phyloP scores from a whole-genome alignment of 2,113 vertebrate genomes.

The Hylia prasina region DNA sequence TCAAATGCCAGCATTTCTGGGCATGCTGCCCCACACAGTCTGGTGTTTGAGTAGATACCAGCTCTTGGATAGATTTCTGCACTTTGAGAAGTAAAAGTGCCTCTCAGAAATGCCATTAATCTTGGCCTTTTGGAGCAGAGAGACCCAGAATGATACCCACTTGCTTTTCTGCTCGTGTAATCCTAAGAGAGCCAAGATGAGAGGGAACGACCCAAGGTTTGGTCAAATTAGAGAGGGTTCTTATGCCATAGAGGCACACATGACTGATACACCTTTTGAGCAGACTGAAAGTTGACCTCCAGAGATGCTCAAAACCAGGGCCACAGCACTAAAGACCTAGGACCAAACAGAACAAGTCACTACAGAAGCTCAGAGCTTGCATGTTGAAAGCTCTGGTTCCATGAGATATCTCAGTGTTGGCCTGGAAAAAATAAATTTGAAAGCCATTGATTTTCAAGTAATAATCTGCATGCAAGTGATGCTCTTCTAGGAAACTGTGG shows the following conservation, averaged over 20 bases:
- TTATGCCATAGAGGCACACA: rapidly evolving
- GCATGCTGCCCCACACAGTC: not conserved
- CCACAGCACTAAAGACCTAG: rapidly evolving
- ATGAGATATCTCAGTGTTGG: conserved; percentile 69
- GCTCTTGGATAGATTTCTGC: not conserved
- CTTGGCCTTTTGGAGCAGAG: not conserved
- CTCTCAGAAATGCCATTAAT: not conserved
- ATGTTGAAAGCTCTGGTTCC: conserved; percentile 76
- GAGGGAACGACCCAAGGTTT: not conserved
- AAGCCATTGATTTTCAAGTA: not conserved
- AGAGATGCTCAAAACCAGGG: not conserved
- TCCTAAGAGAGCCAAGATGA: not conserved
- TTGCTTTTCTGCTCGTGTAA: not conserved
- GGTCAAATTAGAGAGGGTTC: not conserved
- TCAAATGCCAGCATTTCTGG: conserved; percentile 12
- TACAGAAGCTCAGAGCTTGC: conserved; percentile 76
- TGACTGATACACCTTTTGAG: not conserved
- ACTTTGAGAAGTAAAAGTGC: not conserved
- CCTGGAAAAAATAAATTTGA: conserved; percentile 57
- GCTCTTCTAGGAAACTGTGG: not conserved
- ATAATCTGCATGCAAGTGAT: not conserved
- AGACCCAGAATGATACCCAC: rapidly evolving
- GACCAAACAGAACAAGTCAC: conserved; percentile 42
- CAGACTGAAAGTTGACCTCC: not conserved
- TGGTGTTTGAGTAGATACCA: not conserved